Conservation (phyloP, 2,888 invertebrate species). For the Epinotia ramella region DNA sequence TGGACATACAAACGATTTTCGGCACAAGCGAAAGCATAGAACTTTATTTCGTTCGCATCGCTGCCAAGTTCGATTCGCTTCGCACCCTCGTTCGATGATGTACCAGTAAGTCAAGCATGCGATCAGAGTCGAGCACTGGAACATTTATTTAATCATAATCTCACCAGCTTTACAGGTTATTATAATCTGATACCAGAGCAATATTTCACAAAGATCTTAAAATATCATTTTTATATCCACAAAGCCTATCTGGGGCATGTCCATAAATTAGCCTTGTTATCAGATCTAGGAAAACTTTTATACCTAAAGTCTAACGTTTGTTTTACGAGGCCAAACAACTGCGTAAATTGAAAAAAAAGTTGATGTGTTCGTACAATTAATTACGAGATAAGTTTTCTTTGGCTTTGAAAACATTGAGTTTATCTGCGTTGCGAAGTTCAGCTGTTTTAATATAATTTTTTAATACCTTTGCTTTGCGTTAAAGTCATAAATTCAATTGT, state of each 20-base stretch:
- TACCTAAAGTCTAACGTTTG: conserved; percentile 27
- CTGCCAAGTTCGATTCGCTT: too few species aligned
- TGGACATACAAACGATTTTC: too few species aligned
- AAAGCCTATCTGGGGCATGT: conserved; percentile 7
- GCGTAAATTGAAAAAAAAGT: conserved; percentile 28
- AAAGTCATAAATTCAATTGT: too few species aligned
- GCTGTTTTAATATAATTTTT: too few species aligned
- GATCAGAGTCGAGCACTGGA: too few species aligned
- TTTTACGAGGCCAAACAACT: conserved; percentile 16
- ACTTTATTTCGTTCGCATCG: too few species aligned
- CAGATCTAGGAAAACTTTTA: conserved; percentile 39
- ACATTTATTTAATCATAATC: neutral
- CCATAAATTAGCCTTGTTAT: conserved; percentile 35
- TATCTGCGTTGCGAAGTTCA: too few species aligned
- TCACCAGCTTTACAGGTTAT: neutral
- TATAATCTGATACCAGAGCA: conserved; percentile 9
- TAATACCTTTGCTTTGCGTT: too few species aligned
- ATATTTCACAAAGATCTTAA: conserved; percentile 29
- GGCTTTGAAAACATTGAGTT: neutral
- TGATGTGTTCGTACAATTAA: conserved; percentile 8
- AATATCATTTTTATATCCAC: conserved; percentile 31
- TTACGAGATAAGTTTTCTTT: neutral
- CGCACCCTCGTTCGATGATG: too few species aligned
- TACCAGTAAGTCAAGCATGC: too few species aligned
- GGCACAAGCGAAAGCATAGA: too few species aligned